Evolutionary conservation across 2,113 vertebrate species (phyloP).

Genomic region (Gallinago paraguaiae): DNA sequence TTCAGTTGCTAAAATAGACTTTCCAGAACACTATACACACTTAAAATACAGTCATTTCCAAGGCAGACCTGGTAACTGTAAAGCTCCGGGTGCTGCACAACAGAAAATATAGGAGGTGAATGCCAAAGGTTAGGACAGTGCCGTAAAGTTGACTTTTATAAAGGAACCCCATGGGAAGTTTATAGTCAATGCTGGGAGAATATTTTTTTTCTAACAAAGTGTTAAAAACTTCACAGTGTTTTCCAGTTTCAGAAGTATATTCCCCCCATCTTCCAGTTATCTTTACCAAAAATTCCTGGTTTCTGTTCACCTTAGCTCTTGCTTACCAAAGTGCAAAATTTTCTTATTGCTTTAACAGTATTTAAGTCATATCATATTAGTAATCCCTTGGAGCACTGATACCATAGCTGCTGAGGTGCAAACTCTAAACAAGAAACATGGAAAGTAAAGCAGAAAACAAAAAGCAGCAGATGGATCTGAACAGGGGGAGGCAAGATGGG

Average conservation of each 20-base stretch:
- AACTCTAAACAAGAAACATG: not conserved
- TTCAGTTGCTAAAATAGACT: not conserved
- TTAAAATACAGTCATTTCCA: not conserved
- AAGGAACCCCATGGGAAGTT: rapidly evolving
- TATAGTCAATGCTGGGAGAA: not conserved
- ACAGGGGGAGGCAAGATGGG: not conserved
- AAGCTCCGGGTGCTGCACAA: not conserved
- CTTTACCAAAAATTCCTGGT: not conserved
- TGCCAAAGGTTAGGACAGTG: not conserved
- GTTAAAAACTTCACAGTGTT: not conserved
- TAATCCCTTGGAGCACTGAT: not conserved
- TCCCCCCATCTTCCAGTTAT: not conserved
- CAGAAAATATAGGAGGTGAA: not conserved
- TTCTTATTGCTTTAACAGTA: not conserved
- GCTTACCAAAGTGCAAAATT: rapidly evolving
- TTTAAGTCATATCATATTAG: not conserved
- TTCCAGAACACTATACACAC: not conserved
- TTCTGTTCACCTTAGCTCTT: not conserved
- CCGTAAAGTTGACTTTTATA: not conserved
- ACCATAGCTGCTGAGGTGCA: not conserved
- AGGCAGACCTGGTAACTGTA: not conserved
- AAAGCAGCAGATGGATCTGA: not conserved
- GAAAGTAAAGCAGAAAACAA: not conserved
- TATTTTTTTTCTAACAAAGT: not conserved
- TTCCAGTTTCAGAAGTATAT: not conserved